Conservation (phyloP, 2,113 vertebrate species). For the human region GRCh38 chr2:234500501-234501000, state of each 20-base stretch:
- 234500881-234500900: background rate
- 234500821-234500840: background rate
- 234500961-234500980: background rate
- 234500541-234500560: background rate
- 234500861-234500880: too few species aligned
- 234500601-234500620: constrained; percentile 71
- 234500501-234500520: too few species aligned
- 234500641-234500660: background rate
- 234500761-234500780: background rate
- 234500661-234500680: background rate
- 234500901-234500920: background rate
- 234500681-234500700: accelerated
- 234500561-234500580: background rate
- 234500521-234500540: background rate
- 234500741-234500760: background rate
- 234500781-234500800: background rate
- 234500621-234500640: background rate
- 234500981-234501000: background rate
- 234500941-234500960: background rate
- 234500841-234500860: background rate
- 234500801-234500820: background rate
- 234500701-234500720: background rate
- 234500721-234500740: background rate
- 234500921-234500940: background rate
- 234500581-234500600: background rate